A percentile compares a stretch with the other conserved stretches of the same genome.
These are phyloP conservation scores for Drosophila nasuta DNA, from an alignment of 1,140 invertebrate genomes.

Conservation along the genomic window DNA sequence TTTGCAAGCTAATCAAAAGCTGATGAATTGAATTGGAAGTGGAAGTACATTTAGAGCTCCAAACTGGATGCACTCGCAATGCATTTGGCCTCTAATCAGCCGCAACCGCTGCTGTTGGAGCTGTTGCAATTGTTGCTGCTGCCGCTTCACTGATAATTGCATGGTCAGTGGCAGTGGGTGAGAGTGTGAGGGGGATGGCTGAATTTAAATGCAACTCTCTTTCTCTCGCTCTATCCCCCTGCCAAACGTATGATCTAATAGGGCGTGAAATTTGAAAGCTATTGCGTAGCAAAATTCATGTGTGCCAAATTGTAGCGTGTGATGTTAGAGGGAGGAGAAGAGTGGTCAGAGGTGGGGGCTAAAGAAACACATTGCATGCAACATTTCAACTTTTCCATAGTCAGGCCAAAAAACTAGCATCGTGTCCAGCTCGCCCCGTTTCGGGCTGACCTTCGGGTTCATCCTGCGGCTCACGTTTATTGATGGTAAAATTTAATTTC, in stretches of 20 bases:
- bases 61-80: constrained; percentile 11
- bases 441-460: constrained; percentile 28
- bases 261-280: constrained; percentile 51
- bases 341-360: neutral
- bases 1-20: constrained; percentile 31
- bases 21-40: constrained; percentile 28
- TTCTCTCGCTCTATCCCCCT: neutral
- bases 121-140: neutral
- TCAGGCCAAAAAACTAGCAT: constrained; percentile 7
- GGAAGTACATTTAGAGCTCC: constrained; percentile 9
- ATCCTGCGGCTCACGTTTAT: constrained; percentile 35
- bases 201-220: constrained; percentile 4
- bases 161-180: neutral
- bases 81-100: constrained; percentile 39
- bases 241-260: constrained; percentile 36
- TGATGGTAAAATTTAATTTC: constrained; percentile 30
- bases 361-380: constrained; percentile 36
- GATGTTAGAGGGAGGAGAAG: neutral
- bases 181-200: neutral
- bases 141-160: constrained; percentile 6
- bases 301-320: constrained; percentile 28
- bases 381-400: constrained; percentile 5
- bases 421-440: constrained; percentile 38
- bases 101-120: constrained; percentile 4
- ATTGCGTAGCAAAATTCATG: constrained; percentile 41